Base-by-base conservation (phyloP, 2,113 vertebrate species). In the Hassar affinis region DNA sequence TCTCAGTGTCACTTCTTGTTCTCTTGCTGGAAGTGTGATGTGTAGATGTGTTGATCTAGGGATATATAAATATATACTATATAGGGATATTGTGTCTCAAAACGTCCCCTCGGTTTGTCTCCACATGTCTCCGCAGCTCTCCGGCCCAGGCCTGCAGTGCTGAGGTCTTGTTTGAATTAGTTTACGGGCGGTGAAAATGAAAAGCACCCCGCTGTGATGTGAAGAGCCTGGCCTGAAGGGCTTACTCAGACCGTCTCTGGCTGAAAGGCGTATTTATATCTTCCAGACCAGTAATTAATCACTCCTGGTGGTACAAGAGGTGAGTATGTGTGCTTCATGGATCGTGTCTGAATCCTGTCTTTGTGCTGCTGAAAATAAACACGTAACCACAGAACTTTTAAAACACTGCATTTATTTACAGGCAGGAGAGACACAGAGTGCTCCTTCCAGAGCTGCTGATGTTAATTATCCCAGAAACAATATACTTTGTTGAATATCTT, bases 261-360 rank as follows among this genome's bases (percentile, higher is more conserved):
- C 80, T 91, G 93, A 93, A 92, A 94, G 91, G 91, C 86, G 89
- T 94, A 94, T 95, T 95, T 96, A 95, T 95, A 93, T 95, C 92
- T 95, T 94, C 91, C 95, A 95, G 94, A 93, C 92, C 90, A 88
- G 93, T 93, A 95, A 95, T 95, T 94, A 95, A 95, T 95, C 94
- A 95, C 92, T 92, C 22, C 89, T 93, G 76, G 33, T 78, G 84
- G 80, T 47, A 66, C 49, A 61, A 57, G 54, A 52, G 68, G 77
- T 42, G 38, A 33, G 68, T 85, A 77, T 79, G 76, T 75, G 78
- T 57, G 27, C 71, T 85, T 85, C 84, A 87, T 79, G 90, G 91
- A 93, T 95, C 92, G 6, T 51, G 52, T 54, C 62, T 59, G n/a
- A 69, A 78, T 78, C 52, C 22, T 51, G 30, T 91, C 92, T 95